Evolutionary conservation across 2,113 vertebrate species (phyloP).

Genomic region (Puma concolor): DNA sequence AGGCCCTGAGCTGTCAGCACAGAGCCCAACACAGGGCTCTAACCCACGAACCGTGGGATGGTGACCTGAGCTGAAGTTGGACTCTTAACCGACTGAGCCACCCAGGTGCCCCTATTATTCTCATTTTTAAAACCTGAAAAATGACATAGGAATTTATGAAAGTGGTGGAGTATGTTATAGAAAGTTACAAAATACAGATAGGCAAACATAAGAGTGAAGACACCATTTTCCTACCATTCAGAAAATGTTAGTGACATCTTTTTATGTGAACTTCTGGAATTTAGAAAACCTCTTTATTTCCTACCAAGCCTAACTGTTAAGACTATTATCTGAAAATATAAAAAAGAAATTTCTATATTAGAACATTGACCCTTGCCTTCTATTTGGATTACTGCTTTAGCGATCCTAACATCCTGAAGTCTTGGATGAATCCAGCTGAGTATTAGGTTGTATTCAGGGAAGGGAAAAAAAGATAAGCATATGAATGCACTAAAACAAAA

Average conservation of each 20-base stretch:
- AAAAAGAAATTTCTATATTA: neutral
- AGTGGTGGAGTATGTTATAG: neutral
- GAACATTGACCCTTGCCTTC: neutral
- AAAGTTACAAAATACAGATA: neutral
- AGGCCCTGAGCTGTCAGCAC: too few relatives aligned
- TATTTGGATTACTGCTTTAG: neutral
- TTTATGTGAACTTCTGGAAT: neutral
- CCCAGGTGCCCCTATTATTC: neutral
- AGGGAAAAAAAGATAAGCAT: neutral
- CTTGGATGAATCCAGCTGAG: neutral
- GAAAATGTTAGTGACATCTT: neutral
- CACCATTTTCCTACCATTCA: neutral
- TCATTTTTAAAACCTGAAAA: neutral
- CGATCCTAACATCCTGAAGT: neutral
- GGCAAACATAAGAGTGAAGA: slow-evolving; percentile 16
- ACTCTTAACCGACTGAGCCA: too few relatives aligned
- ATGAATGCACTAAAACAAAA: neutral
- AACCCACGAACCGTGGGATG: too few relatives aligned
- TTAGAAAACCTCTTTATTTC: neutral
- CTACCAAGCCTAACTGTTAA: neutral
- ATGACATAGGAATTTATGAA: slow-evolving; percentile 4
- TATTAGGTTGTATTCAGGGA: neutral
- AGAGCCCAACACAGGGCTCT: too few relatives aligned
- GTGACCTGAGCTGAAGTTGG: too few relatives aligned
- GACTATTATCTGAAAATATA: neutral